Base-by-base conservation (phyloP, 1,140 invertebrate genomes). In the Hylyphantes graminicola region DNA sequence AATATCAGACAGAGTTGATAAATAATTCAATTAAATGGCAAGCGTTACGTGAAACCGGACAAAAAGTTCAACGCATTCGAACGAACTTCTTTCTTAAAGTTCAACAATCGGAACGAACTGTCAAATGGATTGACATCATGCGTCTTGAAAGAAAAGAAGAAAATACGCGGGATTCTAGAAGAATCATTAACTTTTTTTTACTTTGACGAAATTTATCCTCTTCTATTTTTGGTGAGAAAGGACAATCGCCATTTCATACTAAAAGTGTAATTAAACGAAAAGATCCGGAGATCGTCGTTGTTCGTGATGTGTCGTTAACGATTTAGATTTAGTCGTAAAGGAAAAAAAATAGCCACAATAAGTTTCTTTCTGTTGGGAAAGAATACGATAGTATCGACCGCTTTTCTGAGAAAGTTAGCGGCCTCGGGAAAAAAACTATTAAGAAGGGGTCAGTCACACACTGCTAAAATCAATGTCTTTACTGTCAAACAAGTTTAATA, bases 361-460 rank as follows among this genome's bases (percentile, higher is more conserved):
- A 11, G 61, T 65, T 63, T 67, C 63, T 78, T 78, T 19, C 50
- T 64, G 64, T 73, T 73, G 2, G 61, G 15, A 19, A 19, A 67
- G 61, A 78, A 78, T 7, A 55, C 11, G 21, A 53, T 65, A 65
- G 64, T 67, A 78, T 67, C 11, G 63, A 78, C 53, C 6, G n/a
- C 12, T n/a, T 35, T 78, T 78, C 63, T 35, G 19, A 19, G 63
- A 65, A 78, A 78, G 75, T 78, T 78, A 78, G 64, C 61, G 61
- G 64, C 21, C 74, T 63, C 57, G 0, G 3, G n/a, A n/a, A 35
- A 35, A 35, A 11, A 64, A 53, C 48, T 63, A 65, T 65, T 65
- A 78, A 19, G 17, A 53, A 50, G 73, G 50, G 75, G 50, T 78
- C 73, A 78, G 35, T 35, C 74, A 76, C 74, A 70, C 51, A 63